Conservation (phyloP, 2,888 invertebrate species). For the Trachelus stipa region DNA sequence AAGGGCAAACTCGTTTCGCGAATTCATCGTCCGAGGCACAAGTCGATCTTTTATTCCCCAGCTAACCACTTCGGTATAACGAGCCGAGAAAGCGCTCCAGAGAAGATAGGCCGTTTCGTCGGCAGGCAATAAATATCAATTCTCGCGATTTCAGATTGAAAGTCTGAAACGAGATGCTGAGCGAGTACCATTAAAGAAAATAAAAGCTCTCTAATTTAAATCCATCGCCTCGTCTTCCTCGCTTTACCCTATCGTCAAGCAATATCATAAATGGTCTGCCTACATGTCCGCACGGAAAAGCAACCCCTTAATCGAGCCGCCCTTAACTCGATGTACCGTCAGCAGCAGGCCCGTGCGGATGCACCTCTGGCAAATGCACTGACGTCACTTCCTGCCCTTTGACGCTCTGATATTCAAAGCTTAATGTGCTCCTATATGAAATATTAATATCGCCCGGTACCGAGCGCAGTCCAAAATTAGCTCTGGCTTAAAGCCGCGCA, state of each 20-base stretch:
- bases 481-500: neutral
- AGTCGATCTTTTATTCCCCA: neutral
- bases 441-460: conserved; percentile 1
- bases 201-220: neutral
- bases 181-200: neutral
- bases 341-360: neutral
- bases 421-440: neutral
- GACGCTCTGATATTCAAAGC: conserved; percentile 6
- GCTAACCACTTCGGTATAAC: neutral
- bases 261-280: neutral
- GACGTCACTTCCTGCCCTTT: conserved; percentile 8
- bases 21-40: neutral
- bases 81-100: neutral
- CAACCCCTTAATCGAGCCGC: neutral
- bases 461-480: conserved; percentile 1
- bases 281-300: neutral
- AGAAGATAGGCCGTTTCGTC: neutral
- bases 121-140: neutral
- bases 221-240: neutral
- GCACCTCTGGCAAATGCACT: neutral
- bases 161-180: neutral
- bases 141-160: neutral
- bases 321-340: neutral
- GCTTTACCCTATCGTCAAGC: neutral
- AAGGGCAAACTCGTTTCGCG: neutral